phyloP scores from a whole-genome alignment of 2,888 invertebrate genomes.

The Ceramica pisi region DNA sequence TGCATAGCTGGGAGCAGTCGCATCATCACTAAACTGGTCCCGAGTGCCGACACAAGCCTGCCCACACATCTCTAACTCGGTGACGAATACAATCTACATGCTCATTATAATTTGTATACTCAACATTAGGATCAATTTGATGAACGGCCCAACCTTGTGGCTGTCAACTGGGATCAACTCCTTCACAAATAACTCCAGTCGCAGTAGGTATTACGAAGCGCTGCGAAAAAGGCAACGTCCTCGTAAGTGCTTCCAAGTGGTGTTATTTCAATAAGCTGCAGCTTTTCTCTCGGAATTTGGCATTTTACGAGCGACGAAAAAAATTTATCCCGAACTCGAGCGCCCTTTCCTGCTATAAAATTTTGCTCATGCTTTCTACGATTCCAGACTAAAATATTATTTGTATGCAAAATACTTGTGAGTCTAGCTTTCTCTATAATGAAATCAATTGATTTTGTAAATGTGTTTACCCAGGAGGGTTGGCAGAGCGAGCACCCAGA shows the following conservation, averaged over 20 bases:
- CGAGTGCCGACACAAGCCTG: slow-evolving; percentile 38
- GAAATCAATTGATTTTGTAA: slow-evolving; percentile 23
- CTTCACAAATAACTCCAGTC: slow-evolving; percentile 5
- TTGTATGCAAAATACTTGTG: slow-evolving; percentile 2
- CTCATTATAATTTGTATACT: slow-evolving; percentile 9
- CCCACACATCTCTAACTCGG: slow-evolving; percentile 55
- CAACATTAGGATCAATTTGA: slow-evolving; percentile 22
- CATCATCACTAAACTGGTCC: slow-evolving; percentile 72
- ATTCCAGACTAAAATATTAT: slow-evolving; percentile 9
- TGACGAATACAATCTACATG: slow-evolving; percentile 51
- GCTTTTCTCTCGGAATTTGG: background rate
- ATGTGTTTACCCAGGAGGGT: slow-evolving; percentile 15
- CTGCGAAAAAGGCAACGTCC: slow-evolving; percentile 31
- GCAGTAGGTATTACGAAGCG: too few species aligned
- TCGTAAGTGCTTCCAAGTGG: slow-evolving; percentile 15
- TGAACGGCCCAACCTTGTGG: background rate
- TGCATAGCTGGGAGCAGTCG: slow-evolving; percentile 34
- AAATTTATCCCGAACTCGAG: slow-evolving; percentile 8
- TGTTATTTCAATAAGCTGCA: slow-evolving; percentile 21
- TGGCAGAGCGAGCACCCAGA: slow-evolving; percentile 43
- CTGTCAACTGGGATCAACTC: background rate
- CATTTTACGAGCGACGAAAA: slow-evolving; percentile 7
- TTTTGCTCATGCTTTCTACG: background rate
- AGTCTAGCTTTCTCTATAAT: slow-evolving; percentile 8
- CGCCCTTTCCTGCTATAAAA: background rate